A percentile compares a stretch with the other conserved stretches of the same genome.
phyloP scores from a whole-genome alignment of 1,140 invertebrate genomes.

The Oppia nitens region DNA sequence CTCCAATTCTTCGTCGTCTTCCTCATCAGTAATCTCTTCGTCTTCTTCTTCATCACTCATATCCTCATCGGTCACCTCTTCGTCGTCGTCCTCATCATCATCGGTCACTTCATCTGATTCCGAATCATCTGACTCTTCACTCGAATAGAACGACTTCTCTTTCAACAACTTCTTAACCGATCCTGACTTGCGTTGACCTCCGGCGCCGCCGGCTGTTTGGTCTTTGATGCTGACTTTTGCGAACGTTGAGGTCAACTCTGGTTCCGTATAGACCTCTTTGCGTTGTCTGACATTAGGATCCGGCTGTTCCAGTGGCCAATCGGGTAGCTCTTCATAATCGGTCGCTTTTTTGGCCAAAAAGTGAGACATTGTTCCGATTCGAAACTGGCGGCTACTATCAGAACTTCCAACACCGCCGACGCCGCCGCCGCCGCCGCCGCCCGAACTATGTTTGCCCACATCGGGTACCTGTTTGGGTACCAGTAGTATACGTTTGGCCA shows the following conservation, averaged over 20 bases:
- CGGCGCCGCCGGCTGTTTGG: conserved; percentile 17
- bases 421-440: conserved; percentile 4
- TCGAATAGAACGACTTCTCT: conserved; percentile 38
- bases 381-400: conserved; percentile 43
- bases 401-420: neutral
- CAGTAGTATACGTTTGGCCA: conserved; percentile 9
- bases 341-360: conserved; percentile 65
- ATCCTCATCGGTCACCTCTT: neutral
- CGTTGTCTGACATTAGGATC: conserved; percentile 57
- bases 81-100: conserved; percentile 19
- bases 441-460: neutral
- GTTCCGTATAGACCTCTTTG: conserved; percentile 27
- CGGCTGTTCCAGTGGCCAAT: conserved; percentile 58
- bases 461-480: neutral
- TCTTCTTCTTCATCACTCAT: neutral
- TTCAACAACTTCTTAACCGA: conserved; percentile 27
- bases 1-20: conserved; percentile 17
- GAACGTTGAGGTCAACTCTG: conserved; percentile 24
- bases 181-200: conserved; percentile 13
- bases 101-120: conserved; percentile 12
- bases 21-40: neutral
- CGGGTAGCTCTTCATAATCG: conserved; percentile 74
- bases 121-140: conserved; percentile 21
- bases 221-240: conserved; percentile 5
- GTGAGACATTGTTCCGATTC: conserved; percentile 87